A percentile compares a stretch with the other conserved stretches of the same genome.
Conservation (phyloP, 2,888 invertebrate genomes). For the Cataglyphis cursor region DNA sequence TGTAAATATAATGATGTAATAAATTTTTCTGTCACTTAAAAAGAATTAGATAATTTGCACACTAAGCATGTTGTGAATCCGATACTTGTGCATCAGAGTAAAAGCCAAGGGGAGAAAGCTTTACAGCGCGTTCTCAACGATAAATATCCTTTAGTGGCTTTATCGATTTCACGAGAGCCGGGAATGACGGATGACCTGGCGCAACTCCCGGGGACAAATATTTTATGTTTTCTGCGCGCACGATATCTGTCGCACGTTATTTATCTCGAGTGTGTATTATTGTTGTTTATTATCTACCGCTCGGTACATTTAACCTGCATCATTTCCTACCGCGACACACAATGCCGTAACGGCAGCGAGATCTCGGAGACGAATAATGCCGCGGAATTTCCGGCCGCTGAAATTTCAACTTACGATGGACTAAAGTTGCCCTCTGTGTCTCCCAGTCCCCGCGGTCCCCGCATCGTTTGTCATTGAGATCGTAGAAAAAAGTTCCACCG, state of each 20-base stretch:
- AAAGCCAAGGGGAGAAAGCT: constrained; percentile 2
- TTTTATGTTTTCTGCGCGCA: constrained; percentile 73
- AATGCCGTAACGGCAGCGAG: constrained; percentile 61
- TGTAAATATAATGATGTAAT: background rate
- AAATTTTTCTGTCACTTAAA: background rate
- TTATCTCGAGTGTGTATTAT: constrained; percentile 82
- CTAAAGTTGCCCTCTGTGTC: constrained; percentile 45
- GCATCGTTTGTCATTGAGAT: constrained; percentile 52
- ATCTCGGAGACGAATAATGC: constrained; percentile 63
- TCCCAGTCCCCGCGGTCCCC: constrained; percentile 14
- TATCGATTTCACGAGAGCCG: constrained; percentile 74
- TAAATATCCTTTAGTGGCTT: constrained; percentile 60
- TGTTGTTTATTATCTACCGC: constrained; percentile 82
- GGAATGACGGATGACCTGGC: constrained; percentile 78
- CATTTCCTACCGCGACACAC: constrained; percentile 73
- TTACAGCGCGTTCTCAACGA: constrained; percentile 26
- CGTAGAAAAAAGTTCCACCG: constrained; percentile 27
- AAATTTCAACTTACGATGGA: constrained; percentile 59
- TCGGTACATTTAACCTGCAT: constrained; percentile 84
- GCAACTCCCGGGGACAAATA: constrained; percentile 73
- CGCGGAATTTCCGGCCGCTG: constrained; percentile 67
- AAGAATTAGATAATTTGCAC: background rate
- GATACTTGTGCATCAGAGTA: constrained; percentile 1
- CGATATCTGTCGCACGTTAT: constrained; percentile 79
- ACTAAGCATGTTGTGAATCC: background rate